These are phyloP conservation scores for Fregata magnificens DNA, from an alignment of 2,113 vertebrate species.

Conservation along the genomic window DNA sequence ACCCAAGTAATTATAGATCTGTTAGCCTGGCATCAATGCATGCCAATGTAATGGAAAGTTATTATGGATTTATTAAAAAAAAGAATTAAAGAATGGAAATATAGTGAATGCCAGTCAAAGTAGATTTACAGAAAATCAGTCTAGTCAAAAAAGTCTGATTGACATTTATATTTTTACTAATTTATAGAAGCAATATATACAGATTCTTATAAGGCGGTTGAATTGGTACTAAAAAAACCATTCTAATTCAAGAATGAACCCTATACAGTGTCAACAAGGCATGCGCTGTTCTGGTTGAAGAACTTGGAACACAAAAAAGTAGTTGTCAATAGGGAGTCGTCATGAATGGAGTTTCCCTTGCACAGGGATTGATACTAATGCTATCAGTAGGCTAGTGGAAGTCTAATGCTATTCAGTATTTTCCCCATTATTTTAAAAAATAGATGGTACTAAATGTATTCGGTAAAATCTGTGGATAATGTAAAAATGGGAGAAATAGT, in stretches of 20 bases:
- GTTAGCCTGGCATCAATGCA: neutral
- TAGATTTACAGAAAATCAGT: neutral
- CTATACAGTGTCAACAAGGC: neutral
- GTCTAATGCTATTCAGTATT: neutral
- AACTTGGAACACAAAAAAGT: neutral
- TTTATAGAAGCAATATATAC: neutral
- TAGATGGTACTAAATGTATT: neutral
- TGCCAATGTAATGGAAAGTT: neutral
- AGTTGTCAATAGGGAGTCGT: neutral
- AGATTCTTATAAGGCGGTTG: neutral
- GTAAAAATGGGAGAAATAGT: neutral
- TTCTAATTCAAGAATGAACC: neutral
- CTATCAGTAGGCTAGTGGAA: neutral
- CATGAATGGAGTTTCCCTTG: neutral
- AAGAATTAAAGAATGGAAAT: neutral
- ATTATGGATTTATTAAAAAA: neutral
- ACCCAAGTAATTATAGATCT: neutral
- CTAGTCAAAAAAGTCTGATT: neutral
- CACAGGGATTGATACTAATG: neutral
- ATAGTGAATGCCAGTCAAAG: neutral
- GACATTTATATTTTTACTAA: neutral
- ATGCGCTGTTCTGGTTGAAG: neutral
- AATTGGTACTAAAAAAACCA: neutral
- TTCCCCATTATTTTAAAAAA: neutral
- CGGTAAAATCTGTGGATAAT: neutral